Evolutionary conservation across 2,113 vertebrate genomes (phyloP).

Genomic region (Mormyrus lacerda): DNA sequence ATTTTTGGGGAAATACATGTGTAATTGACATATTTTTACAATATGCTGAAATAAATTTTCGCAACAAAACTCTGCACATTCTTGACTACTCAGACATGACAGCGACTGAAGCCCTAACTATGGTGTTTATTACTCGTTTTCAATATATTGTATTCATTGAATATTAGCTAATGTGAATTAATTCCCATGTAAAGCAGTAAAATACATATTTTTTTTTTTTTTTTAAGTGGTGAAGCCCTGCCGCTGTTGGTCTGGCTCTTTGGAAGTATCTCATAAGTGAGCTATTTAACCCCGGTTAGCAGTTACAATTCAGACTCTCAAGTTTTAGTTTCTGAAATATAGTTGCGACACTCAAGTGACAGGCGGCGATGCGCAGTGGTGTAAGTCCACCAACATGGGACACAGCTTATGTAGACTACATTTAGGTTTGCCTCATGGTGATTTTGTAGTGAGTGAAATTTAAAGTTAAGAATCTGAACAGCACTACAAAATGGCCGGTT

Average conservation of each 20-base stretch:
- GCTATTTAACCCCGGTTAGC: neutral
- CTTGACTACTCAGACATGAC: neutral
- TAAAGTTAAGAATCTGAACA: neutral
- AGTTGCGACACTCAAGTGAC: neutral
- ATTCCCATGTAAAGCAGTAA: neutral
- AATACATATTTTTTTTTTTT: neutral
- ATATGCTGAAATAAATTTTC: neutral
- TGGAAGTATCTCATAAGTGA: neutral
- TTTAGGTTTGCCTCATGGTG: neutral
- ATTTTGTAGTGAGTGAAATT: neutral
- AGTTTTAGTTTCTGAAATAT: neutral
- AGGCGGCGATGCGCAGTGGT: no score
- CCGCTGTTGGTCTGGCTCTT: neutral
- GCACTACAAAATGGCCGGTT: neutral
- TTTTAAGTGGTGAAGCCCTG: neutral
- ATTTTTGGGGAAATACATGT: neutral
- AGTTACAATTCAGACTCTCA: neutral
- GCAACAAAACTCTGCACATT: neutral
- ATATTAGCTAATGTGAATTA: neutral
- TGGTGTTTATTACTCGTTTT: neutral
- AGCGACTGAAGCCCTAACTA: neutral
- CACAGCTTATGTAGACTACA: neutral
- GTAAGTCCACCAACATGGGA: neutral
- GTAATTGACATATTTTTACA: neutral
- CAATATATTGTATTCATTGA: no score